phyloP scores from a whole-genome alignment of 64 coral and sea anemone species.

The Orbicella faveolata region DNA sequence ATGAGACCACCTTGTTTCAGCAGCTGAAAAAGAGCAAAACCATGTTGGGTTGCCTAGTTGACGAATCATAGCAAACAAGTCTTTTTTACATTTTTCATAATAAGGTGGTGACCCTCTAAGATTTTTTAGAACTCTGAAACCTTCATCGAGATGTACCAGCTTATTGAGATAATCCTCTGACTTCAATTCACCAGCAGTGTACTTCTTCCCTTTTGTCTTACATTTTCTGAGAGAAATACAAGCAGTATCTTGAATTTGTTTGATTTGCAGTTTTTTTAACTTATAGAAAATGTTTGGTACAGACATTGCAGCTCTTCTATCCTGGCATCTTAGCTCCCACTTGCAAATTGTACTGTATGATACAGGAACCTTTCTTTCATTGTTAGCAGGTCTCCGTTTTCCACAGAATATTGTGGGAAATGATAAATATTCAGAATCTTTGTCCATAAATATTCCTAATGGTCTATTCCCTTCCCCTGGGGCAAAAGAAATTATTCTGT shows the following conservation, averaged over 20 bases:
- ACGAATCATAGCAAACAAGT: slow-evolving; percentile 75
- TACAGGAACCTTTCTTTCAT: slow-evolving; percentile 46
- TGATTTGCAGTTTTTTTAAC: slow-evolving; percentile 63
- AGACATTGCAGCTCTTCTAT: slow-evolving; percentile 59
- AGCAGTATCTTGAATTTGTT: slow-evolving; percentile 47
- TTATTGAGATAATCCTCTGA: slow-evolving; percentile 42
- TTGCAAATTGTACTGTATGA: slow-evolving; percentile 58
- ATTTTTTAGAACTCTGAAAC: slow-evolving; percentile 58
- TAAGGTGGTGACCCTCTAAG: slow-evolving; percentile 61
- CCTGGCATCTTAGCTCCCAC: slow-evolving; percentile 47
- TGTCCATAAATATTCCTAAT: slow-evolving; percentile 60
- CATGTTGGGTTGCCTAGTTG: slow-evolving; percentile 62
- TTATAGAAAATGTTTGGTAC: slow-evolving; percentile 47
- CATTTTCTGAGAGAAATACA: slow-evolving; percentile 58
- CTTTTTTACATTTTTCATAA: slow-evolving; percentile 56
- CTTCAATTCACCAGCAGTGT: slow-evolving; percentile 57
- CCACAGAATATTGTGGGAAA: slow-evolving; percentile 73
- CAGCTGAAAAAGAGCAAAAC: slow-evolving; percentile 76
- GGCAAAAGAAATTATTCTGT: slow-evolving; percentile 59
- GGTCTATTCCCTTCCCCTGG: slow-evolving; percentile 64
- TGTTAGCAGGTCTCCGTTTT: slow-evolving; percentile 24
- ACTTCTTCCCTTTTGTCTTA: slow-evolving; percentile 63
- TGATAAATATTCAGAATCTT: slow-evolving; percentile 65
- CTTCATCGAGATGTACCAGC: slow-evolving; percentile 61
- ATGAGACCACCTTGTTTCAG: slow-evolving; percentile 74